phyloP scores from a whole-genome alignment of 1,140 invertebrate species.

The Leptinotarsa undecemlineata region DNA sequence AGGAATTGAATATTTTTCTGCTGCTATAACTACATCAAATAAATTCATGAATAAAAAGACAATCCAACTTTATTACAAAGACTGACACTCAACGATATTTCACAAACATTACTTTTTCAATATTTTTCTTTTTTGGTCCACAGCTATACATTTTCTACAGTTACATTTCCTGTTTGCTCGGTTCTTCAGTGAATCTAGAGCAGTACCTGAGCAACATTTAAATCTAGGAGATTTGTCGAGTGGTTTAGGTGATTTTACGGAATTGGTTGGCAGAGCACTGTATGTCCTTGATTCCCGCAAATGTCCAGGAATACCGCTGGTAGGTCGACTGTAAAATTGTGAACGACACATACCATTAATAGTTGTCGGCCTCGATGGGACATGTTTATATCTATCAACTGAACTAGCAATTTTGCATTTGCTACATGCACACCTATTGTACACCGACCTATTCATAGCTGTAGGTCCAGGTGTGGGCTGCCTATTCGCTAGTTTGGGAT shows the following conservation, averaged over 20 bases:
- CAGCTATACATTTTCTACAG: neutral
- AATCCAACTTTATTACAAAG: neutral
- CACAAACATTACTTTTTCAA: neutral
- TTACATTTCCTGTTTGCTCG: neutral
- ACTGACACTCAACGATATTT: neutral
- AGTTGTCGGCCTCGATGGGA: neutral
- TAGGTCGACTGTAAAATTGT: neutral
- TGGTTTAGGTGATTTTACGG: neutral
- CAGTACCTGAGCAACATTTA: neutral
- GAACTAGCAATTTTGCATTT: slow-evolving; percentile 10
- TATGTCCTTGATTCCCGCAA: neutral
- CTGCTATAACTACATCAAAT: too few relatives aligned
- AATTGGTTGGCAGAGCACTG: neutral
- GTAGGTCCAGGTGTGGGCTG: slow-evolving; percentile 24
- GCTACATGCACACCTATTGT: slow-evolving; percentile 6
- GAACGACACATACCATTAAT: neutral
- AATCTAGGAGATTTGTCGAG: neutral
- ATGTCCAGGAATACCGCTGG: neutral
- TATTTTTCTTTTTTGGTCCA: slow-evolving; percentile 7
- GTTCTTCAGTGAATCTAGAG: neutral
- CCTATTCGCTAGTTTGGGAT: neutral
- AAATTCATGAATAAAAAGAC: too few relatives aligned
- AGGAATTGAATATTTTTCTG: too few relatives aligned
- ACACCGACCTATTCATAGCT: neutral
- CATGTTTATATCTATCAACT: neutral